Conservation (phyloP, 2,888 invertebrate species). For the Oxystoma pomonae region DNA sequence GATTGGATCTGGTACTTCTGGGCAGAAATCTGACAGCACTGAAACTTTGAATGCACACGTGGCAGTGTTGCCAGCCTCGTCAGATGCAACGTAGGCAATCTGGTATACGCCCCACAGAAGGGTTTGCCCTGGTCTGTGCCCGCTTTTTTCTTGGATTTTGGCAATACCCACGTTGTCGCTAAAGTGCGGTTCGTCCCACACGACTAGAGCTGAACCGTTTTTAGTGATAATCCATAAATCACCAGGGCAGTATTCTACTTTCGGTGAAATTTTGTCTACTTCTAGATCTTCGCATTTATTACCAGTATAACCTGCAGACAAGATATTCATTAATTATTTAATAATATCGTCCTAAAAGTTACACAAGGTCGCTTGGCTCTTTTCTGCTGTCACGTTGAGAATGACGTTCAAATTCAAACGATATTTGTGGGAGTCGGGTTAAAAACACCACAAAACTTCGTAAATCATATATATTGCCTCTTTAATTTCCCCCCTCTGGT, state of each 20-base stretch:
- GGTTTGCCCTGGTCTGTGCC: slow-evolving; percentile 83
- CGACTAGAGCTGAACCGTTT: slow-evolving; percentile 85
- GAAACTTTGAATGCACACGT: slow-evolving; percentile 79
- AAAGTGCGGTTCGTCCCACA: slow-evolving; percentile 89
- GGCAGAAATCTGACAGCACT: slow-evolving; percentile 81
- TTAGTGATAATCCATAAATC: slow-evolving; percentile 92
- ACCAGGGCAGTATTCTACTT: slow-evolving; percentile 86
- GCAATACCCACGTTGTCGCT: slow-evolving; percentile 83
- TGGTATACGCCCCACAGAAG: slow-evolving; percentile 89
- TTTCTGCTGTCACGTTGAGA: no score
- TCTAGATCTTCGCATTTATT: slow-evolving; percentile 74
- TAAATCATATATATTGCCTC: no score
- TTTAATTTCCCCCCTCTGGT: no score
- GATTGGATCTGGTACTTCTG: slow-evolving; percentile 80
- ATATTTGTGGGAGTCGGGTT: no score
- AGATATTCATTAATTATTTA: no score
- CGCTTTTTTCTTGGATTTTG: slow-evolving; percentile 77
- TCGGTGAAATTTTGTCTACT: slow-evolving; percentile 63
- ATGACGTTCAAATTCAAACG: no score
- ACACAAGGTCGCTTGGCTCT: no score
- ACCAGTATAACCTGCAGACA: slow-evolving; percentile 63
- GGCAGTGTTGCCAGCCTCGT: slow-evolving; percentile 88
- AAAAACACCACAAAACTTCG: no score
- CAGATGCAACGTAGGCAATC: slow-evolving; percentile 90
- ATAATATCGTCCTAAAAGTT: no score